Evolutionary conservation across 2,888 invertebrate genomes (phyloP).

Genomic region (Leucophenga maculata): DNA sequence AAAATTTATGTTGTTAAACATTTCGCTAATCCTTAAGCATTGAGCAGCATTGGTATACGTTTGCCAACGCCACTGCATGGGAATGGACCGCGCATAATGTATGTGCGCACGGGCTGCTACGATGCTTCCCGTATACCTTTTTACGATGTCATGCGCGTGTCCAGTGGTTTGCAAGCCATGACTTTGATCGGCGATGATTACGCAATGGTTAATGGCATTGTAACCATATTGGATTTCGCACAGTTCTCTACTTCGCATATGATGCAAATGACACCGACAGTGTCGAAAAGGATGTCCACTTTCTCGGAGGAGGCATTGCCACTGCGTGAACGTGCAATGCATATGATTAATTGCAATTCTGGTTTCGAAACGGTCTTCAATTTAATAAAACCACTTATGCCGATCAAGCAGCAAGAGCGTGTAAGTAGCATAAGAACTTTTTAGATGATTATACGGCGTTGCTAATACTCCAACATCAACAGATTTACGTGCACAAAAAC

Average conservation of each 20-base stretch:
- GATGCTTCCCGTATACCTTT: constrained; percentile 72
- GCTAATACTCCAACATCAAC: constrained; percentile 20
- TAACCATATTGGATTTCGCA: constrained; percentile 75
- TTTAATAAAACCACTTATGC: constrained; percentile 75
- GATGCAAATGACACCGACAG: constrained; percentile 75
- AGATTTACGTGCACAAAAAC: constrained; percentile 75
- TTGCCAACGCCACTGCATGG: constrained; percentile 65
- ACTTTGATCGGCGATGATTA: constrained; percentile 76
- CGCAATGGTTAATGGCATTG: constrained; percentile 73
- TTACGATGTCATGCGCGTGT: constrained; percentile 73
- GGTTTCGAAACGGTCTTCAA: constrained; percentile 76
- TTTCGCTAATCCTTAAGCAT: not conserved
- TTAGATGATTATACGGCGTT: not conserved
- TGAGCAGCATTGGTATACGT: constrained; percentile 30
- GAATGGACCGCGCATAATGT: constrained; percentile 73
- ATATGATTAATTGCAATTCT: constrained; percentile 76
- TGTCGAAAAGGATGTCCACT: constrained; percentile 75
- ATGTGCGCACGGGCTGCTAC: constrained; percentile 73
- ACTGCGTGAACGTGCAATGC: constrained; percentile 75
- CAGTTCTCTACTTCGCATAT: constrained; percentile 74
- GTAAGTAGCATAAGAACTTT: constrained; percentile 69
- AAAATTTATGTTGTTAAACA: not conserved
- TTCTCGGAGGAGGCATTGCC: constrained; percentile 77
- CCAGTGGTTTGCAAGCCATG: constrained; percentile 75
- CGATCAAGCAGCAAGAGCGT: constrained; percentile 76